Evolutionary conservation across 2,888 invertebrate species (phyloP).

Genomic region (Drosophila kuntzei): DNA sequence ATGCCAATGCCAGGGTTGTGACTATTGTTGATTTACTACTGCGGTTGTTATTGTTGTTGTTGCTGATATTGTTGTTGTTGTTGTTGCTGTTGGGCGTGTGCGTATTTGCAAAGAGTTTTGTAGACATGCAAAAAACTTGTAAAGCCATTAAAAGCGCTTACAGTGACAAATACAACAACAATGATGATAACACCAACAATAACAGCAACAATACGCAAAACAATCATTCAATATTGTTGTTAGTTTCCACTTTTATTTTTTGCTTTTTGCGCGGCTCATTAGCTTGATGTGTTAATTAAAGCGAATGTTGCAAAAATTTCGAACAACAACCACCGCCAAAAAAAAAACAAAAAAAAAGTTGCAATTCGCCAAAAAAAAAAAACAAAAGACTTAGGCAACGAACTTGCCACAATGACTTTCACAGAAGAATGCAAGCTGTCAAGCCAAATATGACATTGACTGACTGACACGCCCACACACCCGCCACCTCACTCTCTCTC

Average conservation of each 20-base stretch:
- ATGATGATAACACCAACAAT: slow-evolving; percentile 26
- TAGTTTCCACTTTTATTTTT: slow-evolving; percentile 21
- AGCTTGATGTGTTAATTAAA: slow-evolving; percentile 73
- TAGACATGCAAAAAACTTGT: slow-evolving; percentile 66
- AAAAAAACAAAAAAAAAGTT: slow-evolving; percentile 41
- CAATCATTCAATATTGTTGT: slow-evolving; percentile 56
- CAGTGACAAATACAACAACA: slow-evolving; percentile 39
- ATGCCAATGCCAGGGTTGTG: slow-evolving; percentile 43
- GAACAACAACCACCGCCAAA: slow-evolving; percentile 23
- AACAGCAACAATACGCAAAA: slow-evolving; percentile 25
- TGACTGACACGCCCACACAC: slow-evolving; percentile 21
- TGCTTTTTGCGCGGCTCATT: slow-evolving; percentile 40
- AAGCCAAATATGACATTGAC: slow-evolving; percentile 46
- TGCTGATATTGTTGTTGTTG: slow-evolving; percentile 33
- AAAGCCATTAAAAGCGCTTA: slow-evolving; percentile 59
- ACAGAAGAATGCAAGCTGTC: slow-evolving; percentile 61
- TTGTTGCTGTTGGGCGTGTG: slow-evolving; percentile 73
- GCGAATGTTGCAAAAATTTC: slow-evolving; percentile 58
- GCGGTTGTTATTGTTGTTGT: slow-evolving; percentile 8
- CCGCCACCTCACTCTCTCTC: not conserved
- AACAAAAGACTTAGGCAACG: slow-evolving; percentile 70
- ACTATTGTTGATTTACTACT: slow-evolving; percentile 26
- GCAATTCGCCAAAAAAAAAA: slow-evolving; percentile 16
- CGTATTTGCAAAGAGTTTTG: slow-evolving; percentile 60
- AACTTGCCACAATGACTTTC: slow-evolving; percentile 68